phyloP scores from a whole-genome alignment of 2,888 invertebrate genomes.

The Tachystola acroxantha region DNA sequence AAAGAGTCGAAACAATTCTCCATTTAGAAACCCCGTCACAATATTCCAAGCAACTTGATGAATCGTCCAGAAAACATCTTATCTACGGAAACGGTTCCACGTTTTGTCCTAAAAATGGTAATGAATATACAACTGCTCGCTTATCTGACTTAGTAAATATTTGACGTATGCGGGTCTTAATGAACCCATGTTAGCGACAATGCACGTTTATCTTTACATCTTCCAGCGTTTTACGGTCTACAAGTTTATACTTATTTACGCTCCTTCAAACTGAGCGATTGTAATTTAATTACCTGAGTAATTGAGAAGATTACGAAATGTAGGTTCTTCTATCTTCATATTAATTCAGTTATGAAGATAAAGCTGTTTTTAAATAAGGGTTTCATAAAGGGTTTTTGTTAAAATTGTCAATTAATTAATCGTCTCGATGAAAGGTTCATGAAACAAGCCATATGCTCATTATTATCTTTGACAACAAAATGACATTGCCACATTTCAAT shows the following conservation, averaged over 20 bases:
- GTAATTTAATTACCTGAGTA: too few relatives aligned
- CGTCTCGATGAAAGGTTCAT: too few relatives aligned
- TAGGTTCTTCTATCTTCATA: too few relatives aligned
- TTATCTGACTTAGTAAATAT: conserved; percentile 56
- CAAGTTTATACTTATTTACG: conserved; percentile 21
- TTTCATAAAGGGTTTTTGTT: too few relatives aligned
- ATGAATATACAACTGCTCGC: conserved; percentile 32
- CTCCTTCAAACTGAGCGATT: conserved; percentile 9
- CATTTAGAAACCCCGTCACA: conserved; percentile 6
- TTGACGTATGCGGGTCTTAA: conserved; percentile 54
- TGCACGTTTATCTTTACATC: conserved; percentile 37
- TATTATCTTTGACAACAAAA: too few relatives aligned
- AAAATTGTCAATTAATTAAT: too few relatives aligned
- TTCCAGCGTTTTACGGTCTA: conserved; percentile 28
- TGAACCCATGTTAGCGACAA: conserved; percentile 43
- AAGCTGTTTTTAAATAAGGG: too few relatives aligned
- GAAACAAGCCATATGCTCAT: too few relatives aligned
- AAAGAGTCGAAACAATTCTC: conserved; percentile 1
- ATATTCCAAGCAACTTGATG: conserved; percentile 9
- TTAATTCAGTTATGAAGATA: too few relatives aligned
- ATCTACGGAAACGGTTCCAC: conserved; percentile 27
- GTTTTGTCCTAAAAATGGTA: conserved; percentile 35
- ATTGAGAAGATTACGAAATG: too few relatives aligned
- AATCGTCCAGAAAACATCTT: conserved; percentile 19
- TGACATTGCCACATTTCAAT: too few relatives aligned